A percentile compares a stretch with the other conserved stretches of the same genome.
phyloP scores from a whole-genome alignment of 1,140 invertebrate genomes.

The Laupala kohalensis region DNA sequence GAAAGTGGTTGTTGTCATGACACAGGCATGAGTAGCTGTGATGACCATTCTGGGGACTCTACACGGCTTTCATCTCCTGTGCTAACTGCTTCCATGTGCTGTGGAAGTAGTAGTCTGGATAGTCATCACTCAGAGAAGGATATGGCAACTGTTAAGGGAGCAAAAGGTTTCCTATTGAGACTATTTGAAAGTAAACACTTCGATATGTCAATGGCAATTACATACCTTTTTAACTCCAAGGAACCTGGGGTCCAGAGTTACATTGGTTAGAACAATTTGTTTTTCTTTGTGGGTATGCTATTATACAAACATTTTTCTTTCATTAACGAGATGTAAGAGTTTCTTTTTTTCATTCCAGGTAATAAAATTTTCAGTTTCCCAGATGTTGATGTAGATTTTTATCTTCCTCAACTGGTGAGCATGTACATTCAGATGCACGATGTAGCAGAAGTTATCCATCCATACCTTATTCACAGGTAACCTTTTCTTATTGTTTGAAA shows the following conservation, averaged over 20 bases:
- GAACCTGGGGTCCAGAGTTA: slow-evolving; percentile 94
- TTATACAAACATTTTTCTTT: too few species aligned
- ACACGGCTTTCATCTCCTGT: slow-evolving; percentile 2
- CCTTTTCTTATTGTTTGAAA: too few species aligned
- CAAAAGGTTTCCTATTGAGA: slow-evolving; percentile 54
- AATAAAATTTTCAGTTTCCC: slow-evolving; percentile 94
- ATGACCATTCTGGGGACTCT: neutral
- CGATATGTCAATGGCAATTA: slow-evolving; percentile 94
- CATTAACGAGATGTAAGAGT: too few species aligned
- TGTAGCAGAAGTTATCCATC: slow-evolving; percentile 86
- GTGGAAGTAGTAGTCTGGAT: neutral
- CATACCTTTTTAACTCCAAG: slow-evolving; percentile 96
- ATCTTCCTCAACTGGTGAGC: slow-evolving; percentile 91
- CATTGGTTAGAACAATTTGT: slow-evolving; percentile 61
- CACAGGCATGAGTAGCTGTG: neutral
- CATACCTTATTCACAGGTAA: slow-evolving; percentile 85
- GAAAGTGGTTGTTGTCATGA: too few species aligned
- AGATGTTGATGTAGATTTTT: slow-evolving; percentile 88
- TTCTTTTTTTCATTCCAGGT: slow-evolving; percentile 31
- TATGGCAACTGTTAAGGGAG: slow-evolving; percentile 17
- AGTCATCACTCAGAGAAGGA: slow-evolving; percentile 10
- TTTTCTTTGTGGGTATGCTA: too few species aligned
- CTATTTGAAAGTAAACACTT: slow-evolving; percentile 95
- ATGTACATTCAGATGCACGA: slow-evolving; percentile 98
- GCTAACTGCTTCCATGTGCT: neutral